These are phyloP conservation scores for Mustela erminea DNA, from an alignment of 2,797 vertebrate species.

Conservation along the genomic window DNA sequence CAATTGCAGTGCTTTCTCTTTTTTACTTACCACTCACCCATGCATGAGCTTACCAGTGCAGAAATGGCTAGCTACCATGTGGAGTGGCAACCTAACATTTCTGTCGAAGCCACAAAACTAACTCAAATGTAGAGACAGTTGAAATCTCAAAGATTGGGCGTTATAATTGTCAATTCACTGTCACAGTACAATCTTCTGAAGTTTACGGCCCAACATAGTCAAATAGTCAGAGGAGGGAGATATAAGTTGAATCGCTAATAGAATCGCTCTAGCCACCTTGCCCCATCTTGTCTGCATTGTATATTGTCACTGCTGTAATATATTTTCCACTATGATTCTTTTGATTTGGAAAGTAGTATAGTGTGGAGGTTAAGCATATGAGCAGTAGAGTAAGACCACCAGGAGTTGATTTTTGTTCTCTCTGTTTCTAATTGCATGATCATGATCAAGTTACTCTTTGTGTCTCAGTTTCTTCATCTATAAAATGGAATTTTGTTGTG, in stretches of 20 bases:
- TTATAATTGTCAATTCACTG: neutral
- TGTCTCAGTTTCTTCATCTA: neutral
- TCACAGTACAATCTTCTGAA: neutral
- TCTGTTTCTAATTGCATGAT: neutral
- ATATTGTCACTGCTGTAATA: neutral
- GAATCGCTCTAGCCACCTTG: neutral
- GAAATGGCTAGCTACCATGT: neutral
- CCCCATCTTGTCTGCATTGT: neutral
- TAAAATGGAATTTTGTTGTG: neutral
- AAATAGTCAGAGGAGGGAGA: neutral
- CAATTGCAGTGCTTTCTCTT: slow-evolving; percentile 26
- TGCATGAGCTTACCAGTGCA: neutral
- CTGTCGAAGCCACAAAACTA: neutral
- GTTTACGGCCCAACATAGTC: neutral
- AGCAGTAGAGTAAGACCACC: neutral
- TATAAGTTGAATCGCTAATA: neutral
- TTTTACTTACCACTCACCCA: neutral
- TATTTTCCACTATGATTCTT: neutral
- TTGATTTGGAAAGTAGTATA: neutral
- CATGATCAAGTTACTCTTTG: neutral
- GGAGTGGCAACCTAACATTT: neutral
- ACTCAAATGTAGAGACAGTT: neutral
- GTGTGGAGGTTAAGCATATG: neutral
- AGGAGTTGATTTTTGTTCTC: neutral
- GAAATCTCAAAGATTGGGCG: neutral